A percentile compares a stretch with the other conserved stretches of the same genome.
Evolutionary conservation across 2,888 invertebrate species (phyloP).

Genomic region (Cheilosia soror): DNA sequence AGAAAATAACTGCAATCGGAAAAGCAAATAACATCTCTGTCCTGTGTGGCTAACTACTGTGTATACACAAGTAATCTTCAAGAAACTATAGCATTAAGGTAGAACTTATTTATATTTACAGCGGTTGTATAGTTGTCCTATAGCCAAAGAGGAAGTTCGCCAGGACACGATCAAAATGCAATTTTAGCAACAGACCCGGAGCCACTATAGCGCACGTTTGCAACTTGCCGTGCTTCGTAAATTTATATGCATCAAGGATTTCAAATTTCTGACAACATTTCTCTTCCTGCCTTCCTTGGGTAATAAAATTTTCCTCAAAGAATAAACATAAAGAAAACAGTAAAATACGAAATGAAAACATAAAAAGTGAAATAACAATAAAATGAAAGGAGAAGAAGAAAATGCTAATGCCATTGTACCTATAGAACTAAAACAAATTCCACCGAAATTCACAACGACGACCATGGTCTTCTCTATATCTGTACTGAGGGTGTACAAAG

Average conservation of each 20-base stretch:
- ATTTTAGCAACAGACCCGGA: too few relatives aligned
- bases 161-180: too few relatives aligned
- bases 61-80: too few relatives aligned
- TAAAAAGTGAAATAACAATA: slow-evolving; percentile 71
- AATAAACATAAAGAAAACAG: slow-evolving; percentile 46
- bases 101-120: too few relatives aligned
- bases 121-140: too few relatives aligned
- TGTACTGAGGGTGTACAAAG: not conserved
- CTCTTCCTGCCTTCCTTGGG: slow-evolving; percentile 10
- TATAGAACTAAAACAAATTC: slow-evolving; percentile 58
- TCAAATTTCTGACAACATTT: slow-evolving; percentile 34
- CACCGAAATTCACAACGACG: slow-evolving; percentile 38
- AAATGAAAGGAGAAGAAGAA: slow-evolving; percentile 49
- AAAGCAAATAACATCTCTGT: too few relatives aligned
- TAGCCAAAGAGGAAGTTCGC: too few relatives aligned
- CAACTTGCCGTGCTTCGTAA: slow-evolving; percentile 57
- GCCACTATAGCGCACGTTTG: slow-evolving; percentile 32
- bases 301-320: slow-evolving; percentile 47
- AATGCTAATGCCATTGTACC: slow-evolving; percentile 60
- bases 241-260: slow-evolving; percentile 67
- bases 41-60: too few relatives aligned
- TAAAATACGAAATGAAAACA: slow-evolving; percentile 64
- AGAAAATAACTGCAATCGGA: too few relatives aligned
- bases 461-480: not conserved
- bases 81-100: too few relatives aligned